Percentiles rank a stretch among this genome's conserved stretches.
These are phyloP conservation scores for Steinernema carpocapsae DNA, from an alignment of 2,888 invertebrate genomes.

Conservation along the genomic window DNA sequence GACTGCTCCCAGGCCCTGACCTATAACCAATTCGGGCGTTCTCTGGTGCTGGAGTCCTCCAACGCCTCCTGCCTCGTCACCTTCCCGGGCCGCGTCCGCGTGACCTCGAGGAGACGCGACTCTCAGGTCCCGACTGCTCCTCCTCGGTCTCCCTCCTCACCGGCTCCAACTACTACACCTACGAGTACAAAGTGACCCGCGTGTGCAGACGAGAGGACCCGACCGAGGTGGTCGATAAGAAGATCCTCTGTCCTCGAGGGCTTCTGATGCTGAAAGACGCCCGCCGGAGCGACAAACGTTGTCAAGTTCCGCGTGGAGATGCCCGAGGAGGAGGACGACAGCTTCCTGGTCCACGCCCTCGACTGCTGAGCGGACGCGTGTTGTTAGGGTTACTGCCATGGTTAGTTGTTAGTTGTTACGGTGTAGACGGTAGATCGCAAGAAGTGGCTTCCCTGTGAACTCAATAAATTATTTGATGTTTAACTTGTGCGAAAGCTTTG, in stretches of 20 bases:
- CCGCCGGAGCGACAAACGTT: not conserved
- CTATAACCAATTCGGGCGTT: conserved; percentile 16
- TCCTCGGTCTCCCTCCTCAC: not conserved
- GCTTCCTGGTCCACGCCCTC: not conserved
- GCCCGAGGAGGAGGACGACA: not conserved
- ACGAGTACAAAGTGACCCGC: not conserved
- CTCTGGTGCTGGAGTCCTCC: not conserved
- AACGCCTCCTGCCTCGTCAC: conserved; percentile 5
- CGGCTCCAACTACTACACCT: not conserved
- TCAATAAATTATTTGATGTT: too few relatives aligned
- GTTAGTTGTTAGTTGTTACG: too few relatives aligned
- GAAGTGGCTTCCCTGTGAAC: too few relatives aligned
- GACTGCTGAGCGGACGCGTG: not conserved
- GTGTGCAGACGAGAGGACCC: not conserved
- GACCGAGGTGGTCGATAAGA: not conserved
- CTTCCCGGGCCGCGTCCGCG: not conserved
- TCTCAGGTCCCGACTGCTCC: not conserved
- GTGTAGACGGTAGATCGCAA: too few relatives aligned
- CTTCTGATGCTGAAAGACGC: not conserved
- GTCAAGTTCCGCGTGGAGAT: not conserved
- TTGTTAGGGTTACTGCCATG: not conserved
- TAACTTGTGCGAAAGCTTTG: too few relatives aligned
- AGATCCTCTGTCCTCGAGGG: not conserved
- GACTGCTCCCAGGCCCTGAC: not conserved
- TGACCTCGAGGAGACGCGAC: not conserved